Base-by-base conservation (phyloP, 30 jellyfish, hydroid and myxozoan species). In the Sanderia malayensis region DNA sequence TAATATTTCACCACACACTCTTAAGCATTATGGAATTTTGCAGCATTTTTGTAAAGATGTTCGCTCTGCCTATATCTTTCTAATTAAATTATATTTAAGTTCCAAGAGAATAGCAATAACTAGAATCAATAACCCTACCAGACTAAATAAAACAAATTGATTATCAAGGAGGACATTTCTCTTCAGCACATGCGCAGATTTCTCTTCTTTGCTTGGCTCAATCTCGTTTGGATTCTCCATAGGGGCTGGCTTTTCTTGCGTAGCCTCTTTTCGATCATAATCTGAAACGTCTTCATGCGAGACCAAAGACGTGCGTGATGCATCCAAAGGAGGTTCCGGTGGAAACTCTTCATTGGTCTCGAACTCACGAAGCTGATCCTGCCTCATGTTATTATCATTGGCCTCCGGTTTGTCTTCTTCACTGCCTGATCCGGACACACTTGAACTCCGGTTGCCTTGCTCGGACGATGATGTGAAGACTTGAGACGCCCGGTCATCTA, bases 301-400 rank as follows among this genome's bases (percentile, higher is more conserved):
- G 46, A 87, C 69, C 37, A 80, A 47, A 29, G 96, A 87, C 1
- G 90, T 41, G 52, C 96, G 94, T 3, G 90, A 72, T 10, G 94
- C 76, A 53, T 81, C 96, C 47, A 67, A 55, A 22, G 87, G 85
- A 9, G 86, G 96, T 4, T 81, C 96, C 3, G 83, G 79, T 4
- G 96, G 96, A 45, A 87, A 87, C n/a, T n/a, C n/a, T 32, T 80
- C 95, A 26, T 58, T 80, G 25, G 96, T 87, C 30, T 87, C 96
- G 53, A 87, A 86, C 70, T 78, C 75, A 4, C 81, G 46, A 0
- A 86, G 83, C 29, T 70, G 92, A 47, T 76, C 88, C 9, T 52
- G 29, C 34, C 44, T n/a, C n/a, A n/a, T n/a, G 31, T 29, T 69
- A 29, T 52, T 66, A 23, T 86, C 87, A 37, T 70, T 46, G 25